Conservation (phyloP, 2,888 invertebrate genomes). For the Sminthurinus aureus region DNA sequence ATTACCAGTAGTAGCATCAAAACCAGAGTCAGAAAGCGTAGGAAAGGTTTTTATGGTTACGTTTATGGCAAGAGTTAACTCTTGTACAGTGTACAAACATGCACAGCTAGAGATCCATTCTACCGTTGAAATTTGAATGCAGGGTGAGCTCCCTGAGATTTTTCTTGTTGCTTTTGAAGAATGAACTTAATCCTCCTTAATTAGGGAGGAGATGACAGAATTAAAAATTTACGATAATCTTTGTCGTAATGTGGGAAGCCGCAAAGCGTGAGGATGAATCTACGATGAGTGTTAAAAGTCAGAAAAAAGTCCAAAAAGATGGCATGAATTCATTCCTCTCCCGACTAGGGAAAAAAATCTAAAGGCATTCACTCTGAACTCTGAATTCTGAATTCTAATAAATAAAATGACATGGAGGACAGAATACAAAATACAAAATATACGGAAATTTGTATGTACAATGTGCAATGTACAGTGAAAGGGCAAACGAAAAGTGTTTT, state of each 20-base stretch:
- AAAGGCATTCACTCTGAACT: neutral
- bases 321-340: neutral
- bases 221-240: constrained; percentile 47
- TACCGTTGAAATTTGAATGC: neutral
- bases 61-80: neutral
- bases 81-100: neutral
- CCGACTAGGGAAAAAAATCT: neutral
- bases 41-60: neutral
- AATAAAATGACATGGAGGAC: neutral
- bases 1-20: neutral
- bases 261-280: constrained; percentile 45
- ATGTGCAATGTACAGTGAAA: no score
- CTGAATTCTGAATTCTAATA: neutral
- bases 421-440: neutral
- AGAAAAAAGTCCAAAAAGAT: neutral
- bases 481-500: no score
- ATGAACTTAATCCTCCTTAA: constrained; percentile 45
- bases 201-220: constrained; percentile 50
- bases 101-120: neutral
- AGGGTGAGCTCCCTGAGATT: neutral
- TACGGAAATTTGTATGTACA: no score
- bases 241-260: constrained; percentile 42
- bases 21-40: neutral
- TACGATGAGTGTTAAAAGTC: constrained; percentile 37
- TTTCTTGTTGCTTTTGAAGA: neutral